Conservation (phyloP, 2,797 vertebrate genomes). For the Nasua narica region DNA sequence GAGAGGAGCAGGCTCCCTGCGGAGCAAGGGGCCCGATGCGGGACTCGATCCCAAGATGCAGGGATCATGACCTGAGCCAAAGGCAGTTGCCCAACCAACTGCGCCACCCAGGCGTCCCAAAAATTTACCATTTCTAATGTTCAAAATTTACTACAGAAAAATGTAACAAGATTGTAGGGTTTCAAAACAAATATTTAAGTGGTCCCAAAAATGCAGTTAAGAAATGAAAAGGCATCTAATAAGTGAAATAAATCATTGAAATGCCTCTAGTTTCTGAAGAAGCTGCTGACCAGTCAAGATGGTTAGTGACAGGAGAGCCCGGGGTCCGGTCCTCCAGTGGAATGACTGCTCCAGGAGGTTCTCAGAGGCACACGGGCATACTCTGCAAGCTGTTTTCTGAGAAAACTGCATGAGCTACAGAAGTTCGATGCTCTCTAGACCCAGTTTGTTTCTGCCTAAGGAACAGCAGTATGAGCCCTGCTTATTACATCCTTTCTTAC, state of each 20-base stretch:
- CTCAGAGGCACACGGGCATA: background rate
- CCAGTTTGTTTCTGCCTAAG: background rate
- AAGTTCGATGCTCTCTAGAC: background rate
- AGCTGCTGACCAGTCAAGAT: background rate
- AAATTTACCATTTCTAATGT: background rate
- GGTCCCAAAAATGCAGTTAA: background rate
- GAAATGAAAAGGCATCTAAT: background rate
- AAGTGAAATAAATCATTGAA: background rate
- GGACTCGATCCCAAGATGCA: too few species aligned
- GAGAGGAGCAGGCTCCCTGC: too few species aligned
- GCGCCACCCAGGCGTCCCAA: too few species aligned
- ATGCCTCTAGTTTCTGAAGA: background rate
- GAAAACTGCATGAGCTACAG: background rate
- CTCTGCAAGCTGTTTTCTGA: background rate
- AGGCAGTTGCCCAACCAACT: too few species aligned
- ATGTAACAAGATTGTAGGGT: background rate
- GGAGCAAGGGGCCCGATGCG: too few species aligned
- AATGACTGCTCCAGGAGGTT: background rate
- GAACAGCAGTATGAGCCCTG: background rate
- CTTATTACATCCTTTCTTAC: background rate
- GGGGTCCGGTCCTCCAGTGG: background rate
- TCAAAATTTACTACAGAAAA: slow-evolving; percentile 14
- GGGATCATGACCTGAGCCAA: too few species aligned
- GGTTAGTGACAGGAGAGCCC: background rate
- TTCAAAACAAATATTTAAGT: slow-evolving; percentile 28